These are phyloP conservation scores for Agonopterix heracliana DNA, from an alignment of 2,888 invertebrate genomes.

Conservation along the genomic window DNA sequence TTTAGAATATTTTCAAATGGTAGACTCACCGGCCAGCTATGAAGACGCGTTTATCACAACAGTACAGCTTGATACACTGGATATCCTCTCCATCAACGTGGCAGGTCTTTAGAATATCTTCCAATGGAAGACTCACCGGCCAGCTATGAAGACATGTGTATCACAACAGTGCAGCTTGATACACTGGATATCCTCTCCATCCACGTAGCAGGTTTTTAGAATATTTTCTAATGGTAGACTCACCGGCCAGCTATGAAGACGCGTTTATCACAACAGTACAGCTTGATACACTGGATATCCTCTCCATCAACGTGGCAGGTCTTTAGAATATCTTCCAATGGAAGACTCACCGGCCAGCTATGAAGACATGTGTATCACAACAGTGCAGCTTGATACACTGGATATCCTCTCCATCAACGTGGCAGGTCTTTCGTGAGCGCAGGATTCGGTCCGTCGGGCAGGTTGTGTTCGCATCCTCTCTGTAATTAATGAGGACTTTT, in stretches of 20 bases:
- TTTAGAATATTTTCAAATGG: neutral
- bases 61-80: too few species aligned
- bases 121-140: too few species aligned
- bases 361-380: constrained; percentile 77
- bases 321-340: too few species aligned
- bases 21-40: too few species aligned
- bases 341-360: constrained; percentile 76
- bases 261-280: constrained; percentile 79
- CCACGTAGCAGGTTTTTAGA: too few species aligned
- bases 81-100: too few species aligned
- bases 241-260: constrained; percentile 78
- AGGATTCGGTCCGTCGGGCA: constrained; percentile 80
- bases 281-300: constrained; percentile 78
- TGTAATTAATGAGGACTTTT: constrained; percentile 21
- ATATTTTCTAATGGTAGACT: too few species aligned
- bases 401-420: constrained; percentile 73
- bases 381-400: constrained; percentile 79
- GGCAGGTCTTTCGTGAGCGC: constrained; percentile 77
- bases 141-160: too few species aligned
- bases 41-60: too few species aligned
- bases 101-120: neutral
- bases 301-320: constrained; percentile 69
- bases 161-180: too few species aligned
- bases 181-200: too few species aligned
- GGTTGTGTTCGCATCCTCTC: constrained; percentile 37